Conservation (phyloP, 2,113 vertebrate genomes). For the Bombycilla garrulus region DNA sequence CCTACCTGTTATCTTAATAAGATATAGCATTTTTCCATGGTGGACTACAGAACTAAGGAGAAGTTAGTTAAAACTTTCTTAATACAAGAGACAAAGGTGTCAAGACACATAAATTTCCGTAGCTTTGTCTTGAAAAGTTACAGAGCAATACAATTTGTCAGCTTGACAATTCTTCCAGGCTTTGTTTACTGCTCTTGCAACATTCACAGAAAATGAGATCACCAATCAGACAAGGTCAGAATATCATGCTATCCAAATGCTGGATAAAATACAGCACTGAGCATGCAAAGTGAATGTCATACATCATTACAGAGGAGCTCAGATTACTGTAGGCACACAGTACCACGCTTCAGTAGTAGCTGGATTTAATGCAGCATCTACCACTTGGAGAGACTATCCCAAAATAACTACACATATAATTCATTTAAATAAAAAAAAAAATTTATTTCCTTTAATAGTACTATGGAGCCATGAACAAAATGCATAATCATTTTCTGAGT, state of each 20-base stretch:
- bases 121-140: constrained; percentile 37
- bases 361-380: neutral
- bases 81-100: constrained; percentile 35
- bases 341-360: neutral
- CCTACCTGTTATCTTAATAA: constrained; percentile 12
- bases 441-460: neutral
- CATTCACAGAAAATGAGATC: constrained; percentile 14
- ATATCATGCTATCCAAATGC: constrained; percentile 1
- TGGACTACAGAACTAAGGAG: neutral
- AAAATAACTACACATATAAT: neutral
- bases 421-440: neutral
- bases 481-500: neutral
- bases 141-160: neutral
- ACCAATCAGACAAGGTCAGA: constrained; percentile 37
- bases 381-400: neutral
- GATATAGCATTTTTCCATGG: constrained; percentile 39
- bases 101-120: constrained; percentile 36
- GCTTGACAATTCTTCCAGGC: constrained; percentile 7
- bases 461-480: neutral
- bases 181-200: constrained; percentile 21
- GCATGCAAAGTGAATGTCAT: neutral
- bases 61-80: constrained; percentile 23
- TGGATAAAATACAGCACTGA: neutral
- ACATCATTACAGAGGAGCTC: neutral
- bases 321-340: neutral